Evolutionary conservation across 2,797 vertebrate genomes (phyloP), one percentile per base, ranked within the genome.

Genomic region (Cossypha heuglini): DNA sequence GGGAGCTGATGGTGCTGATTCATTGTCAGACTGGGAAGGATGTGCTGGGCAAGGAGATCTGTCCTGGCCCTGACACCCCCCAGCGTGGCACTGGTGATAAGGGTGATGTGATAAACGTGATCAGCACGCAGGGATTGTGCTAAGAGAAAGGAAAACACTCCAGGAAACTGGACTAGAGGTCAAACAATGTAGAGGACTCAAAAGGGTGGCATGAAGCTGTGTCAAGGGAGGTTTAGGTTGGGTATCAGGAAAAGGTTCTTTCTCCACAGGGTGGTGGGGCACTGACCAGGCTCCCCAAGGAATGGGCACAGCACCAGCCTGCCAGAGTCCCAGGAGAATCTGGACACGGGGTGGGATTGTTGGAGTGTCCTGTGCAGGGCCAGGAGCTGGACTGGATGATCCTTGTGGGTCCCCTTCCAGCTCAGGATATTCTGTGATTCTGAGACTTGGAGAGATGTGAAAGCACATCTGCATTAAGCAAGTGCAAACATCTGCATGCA

Each of bases 81-180:
- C 69, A 38, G 66, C 4, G 20, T 11, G 24, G 46, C 40, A 61
- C 0, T 13, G 5, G 66, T 16, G 66, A 69, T 16, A n/a, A 0
- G 6, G 46, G 59, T 24, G 88, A 84, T 9, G 64, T 9, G 72
- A 83, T 24, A 55, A 48, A 82, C 0, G 17, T 16, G 24, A 31
- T 71, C 45, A 19, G 7, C 0, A 2, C 0, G 3, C 14, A 28
- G 43, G 55, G 38, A 29, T 16, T 1, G 1, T 0, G 1, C 38
- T 8, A 31, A 63, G 42, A 71, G 61, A 69, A 26, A 51, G 4
- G 13, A 71, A 71, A 91, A 83, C 11, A 1, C 52, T 13, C 45
- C 49, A 57, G 40, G 49, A 77, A 83, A 52, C 6, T 28, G 57
- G 37, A 18, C 10, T 38, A 35, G 55, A 52, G 66, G 75, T 38